Evolutionary conservation across 2,888 invertebrate genomes (phyloP).

Genomic region (Ametastegia equiseti): DNA sequence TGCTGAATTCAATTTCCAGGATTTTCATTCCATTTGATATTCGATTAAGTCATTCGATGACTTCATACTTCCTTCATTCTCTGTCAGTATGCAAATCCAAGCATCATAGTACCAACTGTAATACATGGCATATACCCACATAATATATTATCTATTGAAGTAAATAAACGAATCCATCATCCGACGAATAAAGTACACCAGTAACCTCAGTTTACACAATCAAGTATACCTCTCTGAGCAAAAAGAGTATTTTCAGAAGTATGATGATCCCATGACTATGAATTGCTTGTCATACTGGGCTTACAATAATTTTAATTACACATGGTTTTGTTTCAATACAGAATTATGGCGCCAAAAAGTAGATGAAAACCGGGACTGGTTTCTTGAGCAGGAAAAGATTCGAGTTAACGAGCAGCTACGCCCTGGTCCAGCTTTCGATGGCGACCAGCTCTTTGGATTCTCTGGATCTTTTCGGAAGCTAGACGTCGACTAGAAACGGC

Average conservation of each 20-base stretch:
- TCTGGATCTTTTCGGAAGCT: slow-evolving; percentile 64
- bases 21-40: too few species aligned
- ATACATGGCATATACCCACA: too few species aligned
- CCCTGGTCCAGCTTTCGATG: slow-evolving; percentile 57
- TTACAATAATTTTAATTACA: not conserved
- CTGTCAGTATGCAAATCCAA: not conserved
- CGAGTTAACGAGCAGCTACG: slow-evolving; percentile 76
- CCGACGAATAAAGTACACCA: too few species aligned
- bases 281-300: not conserved
- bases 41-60: too few species aligned
- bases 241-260: not conserved
- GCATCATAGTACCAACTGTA: not conserved
- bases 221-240: not conserved
- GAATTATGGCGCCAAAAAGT: slow-evolving; percentile 79
- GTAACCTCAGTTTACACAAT: not conserved
- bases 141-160: not conserved
- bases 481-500: slow-evolving; percentile 60
- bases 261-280: not conserved
- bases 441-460: slow-evolving; percentile 64
- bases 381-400: slow-evolving; percentile 79
- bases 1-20: too few species aligned
- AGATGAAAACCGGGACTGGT: slow-evolving; percentile 78
- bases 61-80: not conserved
- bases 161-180: not conserved
- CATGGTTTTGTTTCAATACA: slow-evolving; percentile 55